phyloP scores from a whole-genome alignment of 2,888 invertebrate genomes.

The Drosophila formosana region DNA sequence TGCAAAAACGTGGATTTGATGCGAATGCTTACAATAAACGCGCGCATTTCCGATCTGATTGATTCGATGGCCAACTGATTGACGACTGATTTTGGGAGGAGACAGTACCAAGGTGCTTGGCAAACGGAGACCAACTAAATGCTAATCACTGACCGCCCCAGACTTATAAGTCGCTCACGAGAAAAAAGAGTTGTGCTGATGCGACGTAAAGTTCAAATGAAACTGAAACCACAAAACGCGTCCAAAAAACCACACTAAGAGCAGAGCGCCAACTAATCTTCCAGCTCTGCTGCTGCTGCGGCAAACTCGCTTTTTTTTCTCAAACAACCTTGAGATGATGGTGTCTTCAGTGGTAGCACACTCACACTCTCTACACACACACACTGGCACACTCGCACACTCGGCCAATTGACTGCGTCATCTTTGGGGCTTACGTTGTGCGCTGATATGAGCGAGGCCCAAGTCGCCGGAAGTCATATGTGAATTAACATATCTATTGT shows the following conservation, averaged over 20 bases:
- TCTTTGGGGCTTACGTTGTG: conserved; percentile 27
- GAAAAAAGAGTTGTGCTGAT: conserved; percentile 22
- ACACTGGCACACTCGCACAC: conserved; percentile 14
- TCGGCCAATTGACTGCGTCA: conserved; percentile 55
- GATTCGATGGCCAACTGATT: conserved; percentile 13
- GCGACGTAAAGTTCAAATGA: conserved; percentile 48
- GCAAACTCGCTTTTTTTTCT: conserved; percentile 30
- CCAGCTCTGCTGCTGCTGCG: conserved; percentile 18
- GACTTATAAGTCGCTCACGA: conserved; percentile 80
- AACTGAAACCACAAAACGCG: conserved; percentile 49
- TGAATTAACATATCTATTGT: conserved; percentile 54
- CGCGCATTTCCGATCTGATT: conserved; percentile 72
- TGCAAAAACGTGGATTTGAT: neutral
- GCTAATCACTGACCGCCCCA: conserved; percentile 75
- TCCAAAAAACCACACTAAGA: conserved; percentile 39
- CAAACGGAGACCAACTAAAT: conserved; percentile 83
- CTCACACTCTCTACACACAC: conserved; percentile 46
- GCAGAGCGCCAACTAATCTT: conserved; percentile 30
- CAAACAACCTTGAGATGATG: conserved; percentile 61
- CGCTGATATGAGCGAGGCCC: neutral
- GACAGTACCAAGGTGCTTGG: conserved; percentile 72
- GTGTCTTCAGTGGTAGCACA: conserved; percentile 36
- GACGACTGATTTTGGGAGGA: neutral
- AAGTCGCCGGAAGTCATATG: conserved; percentile 68
- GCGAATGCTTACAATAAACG: conserved; percentile 82